A percentile compares a stretch with the other conserved stretches of the same genome.
Conservation (phyloP, 2,113 vertebrate genomes). For the Phylloscopus trochiloides region DNA sequence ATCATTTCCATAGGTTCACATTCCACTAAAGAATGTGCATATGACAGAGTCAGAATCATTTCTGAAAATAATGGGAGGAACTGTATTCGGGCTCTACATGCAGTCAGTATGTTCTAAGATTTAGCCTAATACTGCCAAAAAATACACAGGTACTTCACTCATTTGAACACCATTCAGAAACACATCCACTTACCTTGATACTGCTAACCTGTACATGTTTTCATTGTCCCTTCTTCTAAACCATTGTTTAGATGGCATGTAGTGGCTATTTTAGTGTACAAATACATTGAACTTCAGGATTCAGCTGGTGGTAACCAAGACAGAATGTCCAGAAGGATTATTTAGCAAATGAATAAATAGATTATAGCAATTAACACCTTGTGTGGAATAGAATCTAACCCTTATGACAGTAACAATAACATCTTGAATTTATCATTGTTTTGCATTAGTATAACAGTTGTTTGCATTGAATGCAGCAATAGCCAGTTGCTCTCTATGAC, state of each 20-base stretch:
- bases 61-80: neutral
- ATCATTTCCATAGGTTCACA: neutral
- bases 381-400: neutral
- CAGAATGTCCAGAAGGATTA: neutral
- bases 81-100: neutral
- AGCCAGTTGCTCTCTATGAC: neutral
- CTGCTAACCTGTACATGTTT: neutral
- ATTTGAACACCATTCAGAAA: neutral
- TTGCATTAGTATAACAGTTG: neutral
- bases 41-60: neutral
- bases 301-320: neutral
- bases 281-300: neutral
- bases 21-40: neutral
- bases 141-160: neutral
- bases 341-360: neutral
- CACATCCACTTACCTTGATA: neutral
- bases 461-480: neutral
- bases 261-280: neutral
- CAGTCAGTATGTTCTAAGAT: neutral
- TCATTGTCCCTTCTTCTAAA: neutral
- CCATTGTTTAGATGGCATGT: neutral
- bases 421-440: neutral
- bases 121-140: neutral
- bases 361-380: neutral
- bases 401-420: neutral